Evolutionary conservation across 2,888 invertebrate genomes (phyloP).

Genomic region (Campoletis raptor): DNA sequence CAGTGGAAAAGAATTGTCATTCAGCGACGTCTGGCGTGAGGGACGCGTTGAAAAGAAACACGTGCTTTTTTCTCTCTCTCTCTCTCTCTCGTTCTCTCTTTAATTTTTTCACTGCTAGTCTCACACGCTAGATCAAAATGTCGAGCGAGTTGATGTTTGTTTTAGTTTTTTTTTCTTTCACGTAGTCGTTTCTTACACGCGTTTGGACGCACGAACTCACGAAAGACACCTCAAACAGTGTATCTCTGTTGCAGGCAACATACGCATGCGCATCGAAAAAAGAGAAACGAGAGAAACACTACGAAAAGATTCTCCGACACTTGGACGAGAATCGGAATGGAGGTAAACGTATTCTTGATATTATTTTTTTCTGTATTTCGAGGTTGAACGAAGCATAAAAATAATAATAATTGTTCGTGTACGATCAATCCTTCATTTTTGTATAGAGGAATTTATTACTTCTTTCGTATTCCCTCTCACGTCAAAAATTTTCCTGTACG

Average conservation of each 20-base stretch:
- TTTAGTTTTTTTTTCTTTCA: background rate
- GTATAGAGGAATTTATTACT: background rate
- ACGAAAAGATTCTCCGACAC: background rate
- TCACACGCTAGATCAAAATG: constrained; percentile 24
- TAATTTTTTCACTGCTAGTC: constrained; percentile 4
- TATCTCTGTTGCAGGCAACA: background rate
- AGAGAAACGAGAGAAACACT: background rate
- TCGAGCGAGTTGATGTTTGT: constrained; percentile 27
- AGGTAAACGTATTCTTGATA: background rate
- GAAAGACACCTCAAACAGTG: constrained; percentile 14
- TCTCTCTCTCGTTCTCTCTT: background rate
- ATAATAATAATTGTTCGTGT: background rate
- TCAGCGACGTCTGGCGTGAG: constrained; percentile 23
- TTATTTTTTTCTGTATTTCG: background rate
- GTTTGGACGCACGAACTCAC: constrained; percentile 47
- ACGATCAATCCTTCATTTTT: background rate
- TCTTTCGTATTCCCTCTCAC: background rate
- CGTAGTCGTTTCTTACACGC: background rate
- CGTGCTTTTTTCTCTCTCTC: constrained; percentile 41
- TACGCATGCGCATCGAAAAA: constrained; percentile 1
- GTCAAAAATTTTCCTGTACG: constrained; percentile 24
- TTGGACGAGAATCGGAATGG: background rate
- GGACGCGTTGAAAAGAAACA: constrained; percentile 31
- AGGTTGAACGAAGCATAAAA: constrained; percentile 1
- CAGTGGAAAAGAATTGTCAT: constrained; percentile 9